These are phyloP conservation scores for Bujurquina vittata DNA, from an alignment of 2,113 vertebrate genomes.

Conservation along the genomic window DNA sequence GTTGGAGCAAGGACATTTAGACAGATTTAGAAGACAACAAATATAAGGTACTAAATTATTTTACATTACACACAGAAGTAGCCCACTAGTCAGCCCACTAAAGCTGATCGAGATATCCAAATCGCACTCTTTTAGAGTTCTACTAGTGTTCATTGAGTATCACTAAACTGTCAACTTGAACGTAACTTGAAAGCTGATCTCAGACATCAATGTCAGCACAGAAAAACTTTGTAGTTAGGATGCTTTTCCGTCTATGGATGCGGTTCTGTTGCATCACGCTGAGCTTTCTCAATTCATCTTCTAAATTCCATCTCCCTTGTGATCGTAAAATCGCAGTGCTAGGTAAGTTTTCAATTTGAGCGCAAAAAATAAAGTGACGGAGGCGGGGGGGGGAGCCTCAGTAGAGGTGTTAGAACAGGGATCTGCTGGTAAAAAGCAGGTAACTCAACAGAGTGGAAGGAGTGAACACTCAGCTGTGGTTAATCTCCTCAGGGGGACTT, in stretches of 20 bases:
- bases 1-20: not conserved
- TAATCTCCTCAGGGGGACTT: constrained; percentile 77
- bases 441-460: constrained; percentile 56
- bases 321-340: not conserved
- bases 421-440: constrained; percentile 45
- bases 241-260: not conserved
- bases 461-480: constrained; percentile 74
- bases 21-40: not conserved
- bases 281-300: not conserved
- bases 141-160: not conserved
- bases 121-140: accelerated
- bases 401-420: constrained; percentile 17
- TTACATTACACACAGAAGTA: not conserved
- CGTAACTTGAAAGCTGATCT: not conserved
- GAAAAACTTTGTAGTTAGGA: not conserved
- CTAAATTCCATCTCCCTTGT: not conserved
- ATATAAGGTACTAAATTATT: not conserved
- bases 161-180: not conserved
- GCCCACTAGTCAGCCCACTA: accelerated
- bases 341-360: constrained; percentile 48
- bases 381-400: not conserved
- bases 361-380: constrained; percentile 16
- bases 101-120: not conserved
- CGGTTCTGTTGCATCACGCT: not conserved
- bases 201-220: not conserved